Percentiles rank a stretch among this genome's conserved stretches.
phyloP scores from a whole-genome alignment of 1,140 invertebrate species.

The Stenopsyche tienmushanensis region DNA sequence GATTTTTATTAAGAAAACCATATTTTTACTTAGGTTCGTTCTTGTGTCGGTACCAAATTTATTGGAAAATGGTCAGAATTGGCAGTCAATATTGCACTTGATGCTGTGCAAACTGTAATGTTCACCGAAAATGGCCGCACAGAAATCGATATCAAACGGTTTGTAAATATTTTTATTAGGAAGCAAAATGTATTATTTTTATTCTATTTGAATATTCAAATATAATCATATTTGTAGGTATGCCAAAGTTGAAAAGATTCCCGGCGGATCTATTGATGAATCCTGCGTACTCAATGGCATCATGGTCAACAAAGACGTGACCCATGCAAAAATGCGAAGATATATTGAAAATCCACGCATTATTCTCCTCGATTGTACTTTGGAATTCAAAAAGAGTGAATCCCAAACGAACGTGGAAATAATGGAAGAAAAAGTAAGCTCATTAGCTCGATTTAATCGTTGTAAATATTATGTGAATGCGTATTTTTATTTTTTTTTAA shows the following conservation, averaged over 20 bases:
- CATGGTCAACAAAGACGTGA: constrained; percentile 99
- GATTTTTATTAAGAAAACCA: neutral
- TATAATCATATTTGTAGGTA: constrained; percentile 58
- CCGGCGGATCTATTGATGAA: constrained; percentile 94
- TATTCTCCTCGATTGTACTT: constrained; percentile 89
- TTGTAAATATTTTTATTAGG: constrained; percentile 39
- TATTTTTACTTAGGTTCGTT: constrained; percentile 63
- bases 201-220: neutral
- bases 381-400: constrained; percentile 99
- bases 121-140: constrained; percentile 85
- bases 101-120: constrained; percentile 90
- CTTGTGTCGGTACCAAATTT: constrained; percentile 98
- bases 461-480: too few relatives aligned
- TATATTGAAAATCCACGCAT: constrained; percentile 96
- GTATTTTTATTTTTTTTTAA: constrained; percentile 15
- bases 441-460: too few relatives aligned
- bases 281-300: constrained; percentile 92
- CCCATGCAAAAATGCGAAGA: constrained; percentile 95
- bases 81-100: constrained; percentile 92
- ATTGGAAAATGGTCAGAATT: constrained; percentile 93
- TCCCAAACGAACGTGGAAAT: constrained; percentile 98
- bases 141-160: constrained; percentile 97
- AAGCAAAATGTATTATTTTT: too few relatives aligned
- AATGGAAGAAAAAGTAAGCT: constrained; percentile 74
- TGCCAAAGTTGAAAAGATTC: constrained; percentile 98